Evolutionary conservation across 2,888 invertebrate genomes (phyloP).

Genomic region (Cinara cedri): DNA sequence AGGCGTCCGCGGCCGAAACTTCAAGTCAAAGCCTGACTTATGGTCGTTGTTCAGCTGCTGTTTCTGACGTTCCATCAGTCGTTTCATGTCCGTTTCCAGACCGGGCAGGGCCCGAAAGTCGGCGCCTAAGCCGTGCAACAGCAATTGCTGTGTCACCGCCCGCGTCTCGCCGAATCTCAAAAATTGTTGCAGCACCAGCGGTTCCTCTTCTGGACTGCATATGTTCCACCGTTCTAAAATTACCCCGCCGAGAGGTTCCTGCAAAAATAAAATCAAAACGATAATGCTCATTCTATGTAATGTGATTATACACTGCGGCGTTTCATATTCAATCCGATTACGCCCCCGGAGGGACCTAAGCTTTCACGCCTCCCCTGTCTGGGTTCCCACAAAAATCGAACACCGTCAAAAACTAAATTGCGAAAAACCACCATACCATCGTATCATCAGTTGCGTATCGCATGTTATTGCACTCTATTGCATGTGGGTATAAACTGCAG

Average conservation of each 20-base stretch:
- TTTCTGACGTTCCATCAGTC: slow-evolving; percentile 65
- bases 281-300: too few species aligned
- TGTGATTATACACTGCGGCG: too few species aligned
- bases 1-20: slow-evolving; percentile 45
- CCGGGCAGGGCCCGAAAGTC: slow-evolving; percentile 66
- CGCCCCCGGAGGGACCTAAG: too few species aligned
- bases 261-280: slow-evolving; percentile 61
- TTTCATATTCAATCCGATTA: too few species aligned
- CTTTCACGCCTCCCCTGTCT: too few species aligned
- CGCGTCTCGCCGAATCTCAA: slow-evolving; percentile 88
- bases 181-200: slow-evolving; percentile 89
- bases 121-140: slow-evolving; percentile 64
- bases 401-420: too few species aligned
- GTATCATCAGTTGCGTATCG: too few species aligned
- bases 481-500: too few species aligned
- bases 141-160: slow-evolving; percentile 75
- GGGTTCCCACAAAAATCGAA: too few species aligned
- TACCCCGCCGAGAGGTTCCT: slow-evolving; percentile 80
- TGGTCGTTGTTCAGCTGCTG: slow-evolving; percentile 50
- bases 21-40: slow-evolving; percentile 45
- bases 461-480: too few species aligned
- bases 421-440: too few species aligned
- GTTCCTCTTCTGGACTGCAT: slow-evolving; percentile 86
- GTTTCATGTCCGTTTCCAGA: slow-evolving; percentile 67
- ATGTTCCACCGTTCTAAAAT: slow-evolving; percentile 88